phyloP scores from a whole-genome alignment of 2,113 vertebrate genomes.

The Paradisaea rubra region DNA sequence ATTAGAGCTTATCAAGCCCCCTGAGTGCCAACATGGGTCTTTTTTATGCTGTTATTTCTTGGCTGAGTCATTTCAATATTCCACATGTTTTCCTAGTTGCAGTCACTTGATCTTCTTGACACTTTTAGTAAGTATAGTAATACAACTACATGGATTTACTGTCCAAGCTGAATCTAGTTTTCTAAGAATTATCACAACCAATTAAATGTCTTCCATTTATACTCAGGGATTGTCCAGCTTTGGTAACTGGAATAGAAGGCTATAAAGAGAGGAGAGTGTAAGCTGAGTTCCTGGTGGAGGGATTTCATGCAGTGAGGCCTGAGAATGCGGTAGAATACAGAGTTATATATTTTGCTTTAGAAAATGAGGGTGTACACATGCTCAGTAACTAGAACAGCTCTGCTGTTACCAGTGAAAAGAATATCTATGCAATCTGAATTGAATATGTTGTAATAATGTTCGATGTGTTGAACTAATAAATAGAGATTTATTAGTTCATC shows the following conservation, averaged over 20 bases:
- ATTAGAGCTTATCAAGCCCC: not conserved
- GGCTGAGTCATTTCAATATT: not conserved
- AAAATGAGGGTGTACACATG: not conserved
- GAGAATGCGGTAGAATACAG: not conserved
- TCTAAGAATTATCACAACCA: not conserved
- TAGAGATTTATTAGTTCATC: not conserved
- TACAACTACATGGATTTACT: not conserved
- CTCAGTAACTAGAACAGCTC: not conserved
- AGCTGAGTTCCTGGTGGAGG: not conserved
- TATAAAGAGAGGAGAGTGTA: not conserved
- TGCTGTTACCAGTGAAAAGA: not conserved
- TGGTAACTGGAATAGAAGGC: not conserved
- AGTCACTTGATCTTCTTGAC: not conserved
- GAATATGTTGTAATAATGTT: not conserved
- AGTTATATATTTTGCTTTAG: not conserved
- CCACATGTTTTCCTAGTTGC: not conserved
- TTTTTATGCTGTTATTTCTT: not conserved
- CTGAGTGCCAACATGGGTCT: not conserved
- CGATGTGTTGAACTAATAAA: not conserved
- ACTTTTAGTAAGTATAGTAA: not conserved
- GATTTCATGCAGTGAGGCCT: not conserved
- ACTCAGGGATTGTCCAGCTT: not conserved
- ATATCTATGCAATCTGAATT: not conserved
- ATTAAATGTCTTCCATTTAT: not conserved
- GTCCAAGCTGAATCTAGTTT: not conserved